Conservation (phyloP, 2,888 invertebrate species). For the Caenorhabditis sulstoni region DNA sequence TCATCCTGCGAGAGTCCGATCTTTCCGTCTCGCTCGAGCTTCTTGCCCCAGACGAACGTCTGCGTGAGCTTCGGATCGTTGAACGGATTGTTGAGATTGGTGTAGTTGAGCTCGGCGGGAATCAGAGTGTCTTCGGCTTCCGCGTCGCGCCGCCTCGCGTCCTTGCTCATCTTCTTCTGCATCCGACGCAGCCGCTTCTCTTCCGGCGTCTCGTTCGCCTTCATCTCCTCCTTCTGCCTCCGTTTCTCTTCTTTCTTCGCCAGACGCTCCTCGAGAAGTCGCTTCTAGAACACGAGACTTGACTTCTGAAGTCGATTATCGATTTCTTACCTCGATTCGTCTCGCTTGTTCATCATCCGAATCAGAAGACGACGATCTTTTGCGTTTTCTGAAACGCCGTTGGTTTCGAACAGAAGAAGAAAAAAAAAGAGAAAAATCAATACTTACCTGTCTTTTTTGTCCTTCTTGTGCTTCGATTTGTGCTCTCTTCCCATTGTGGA, state of each 20-base stretch:
- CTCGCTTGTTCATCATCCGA: constrained; percentile 31
- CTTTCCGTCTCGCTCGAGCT: constrained; percentile 92
- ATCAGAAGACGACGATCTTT: constrained; percentile 17
- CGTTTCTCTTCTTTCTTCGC: constrained; percentile 67
- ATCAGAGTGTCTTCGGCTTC: constrained; percentile 84
- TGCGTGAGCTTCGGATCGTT: constrained; percentile 95
- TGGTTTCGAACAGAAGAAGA: too few species aligned
- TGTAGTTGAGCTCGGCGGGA: constrained; percentile 86
- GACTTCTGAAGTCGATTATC: neutral
- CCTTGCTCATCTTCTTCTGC: constrained; percentile 86
- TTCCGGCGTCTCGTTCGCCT: constrained; percentile 94
- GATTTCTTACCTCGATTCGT: constrained; percentile 25
- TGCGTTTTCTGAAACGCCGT: constrained; percentile 44
- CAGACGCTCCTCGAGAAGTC: constrained; percentile 28
- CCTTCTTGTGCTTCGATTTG: constrained; percentile 31
- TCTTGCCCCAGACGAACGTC: constrained; percentile 97
- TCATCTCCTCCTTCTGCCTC: constrained; percentile 83
- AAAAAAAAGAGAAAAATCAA: neutral
- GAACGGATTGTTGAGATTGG: constrained; percentile 98
- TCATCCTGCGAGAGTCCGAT: constrained; percentile 66
- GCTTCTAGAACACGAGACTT: constrained; percentile 20
- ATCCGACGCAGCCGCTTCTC: constrained; percentile 91
- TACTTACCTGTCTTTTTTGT: constrained; percentile 39
- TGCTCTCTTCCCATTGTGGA: constrained; percentile 52
- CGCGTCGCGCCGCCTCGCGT: constrained; percentile 23